A percentile compares a stretch with the other conserved stretches of the same genome.
Conservation (phyloP, 2,888 invertebrate species). For the Embidobia sp. region DNA sequence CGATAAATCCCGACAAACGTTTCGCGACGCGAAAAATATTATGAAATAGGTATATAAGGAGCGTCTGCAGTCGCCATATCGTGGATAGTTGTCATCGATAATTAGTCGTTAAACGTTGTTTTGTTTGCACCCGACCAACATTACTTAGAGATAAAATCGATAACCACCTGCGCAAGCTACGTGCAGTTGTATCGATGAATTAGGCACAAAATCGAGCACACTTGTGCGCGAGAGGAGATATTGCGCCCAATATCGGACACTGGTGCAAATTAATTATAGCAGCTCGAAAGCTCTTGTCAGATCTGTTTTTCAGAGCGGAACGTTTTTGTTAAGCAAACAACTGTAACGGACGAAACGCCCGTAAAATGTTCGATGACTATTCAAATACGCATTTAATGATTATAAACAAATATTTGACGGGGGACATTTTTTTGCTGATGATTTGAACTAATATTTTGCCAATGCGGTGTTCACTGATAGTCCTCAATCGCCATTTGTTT, state of each 20-base stretch:
- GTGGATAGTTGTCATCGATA: constrained; percentile 77
- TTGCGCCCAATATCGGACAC: neutral
- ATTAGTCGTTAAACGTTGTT: constrained; percentile 78
- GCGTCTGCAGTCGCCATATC: constrained; percentile 55
- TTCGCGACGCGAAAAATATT: constrained; percentile 30
- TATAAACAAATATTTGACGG: constrained; percentile 48
- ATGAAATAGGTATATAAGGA: constrained; percentile 23
- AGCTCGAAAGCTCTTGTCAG: constrained; percentile 14
- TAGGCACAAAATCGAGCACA: neutral
- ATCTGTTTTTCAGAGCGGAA: constrained; percentile 8
- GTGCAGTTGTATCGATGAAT: constrained; percentile 25
- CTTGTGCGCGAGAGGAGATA: no score
- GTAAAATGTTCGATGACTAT: constrained; percentile 34
- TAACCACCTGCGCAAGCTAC: constrained; percentile 35
- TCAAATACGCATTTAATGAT: constrained; percentile 46
- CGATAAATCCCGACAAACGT: constrained; percentile 28
- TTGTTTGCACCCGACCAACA: constrained; percentile 80
- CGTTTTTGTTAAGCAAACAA: constrained; percentile 38
- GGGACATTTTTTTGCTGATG: constrained; percentile 31
- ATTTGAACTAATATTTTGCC: constrained; percentile 45
- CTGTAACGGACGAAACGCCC: constrained; percentile 35
- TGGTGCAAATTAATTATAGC: constrained; percentile 26
- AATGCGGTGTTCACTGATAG: constrained; percentile 18
- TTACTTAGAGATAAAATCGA: constrained; percentile 78
- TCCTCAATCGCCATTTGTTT: constrained; percentile 41